These are phyloP conservation scores for Rhodophaea formosa DNA, from an alignment of 2,888 invertebrate genomes.

Conservation along the genomic window DNA sequence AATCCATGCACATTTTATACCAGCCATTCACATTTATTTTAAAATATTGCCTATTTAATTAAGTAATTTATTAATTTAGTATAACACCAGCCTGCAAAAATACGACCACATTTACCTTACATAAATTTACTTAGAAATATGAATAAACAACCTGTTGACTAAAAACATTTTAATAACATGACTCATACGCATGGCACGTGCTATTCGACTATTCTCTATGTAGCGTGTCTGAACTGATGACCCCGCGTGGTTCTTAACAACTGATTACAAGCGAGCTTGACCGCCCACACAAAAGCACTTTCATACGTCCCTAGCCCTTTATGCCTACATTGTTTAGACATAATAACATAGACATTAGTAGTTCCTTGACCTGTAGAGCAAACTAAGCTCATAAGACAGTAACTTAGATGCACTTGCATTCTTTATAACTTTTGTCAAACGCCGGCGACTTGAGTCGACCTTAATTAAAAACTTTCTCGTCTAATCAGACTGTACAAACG, in stretches of 20 bases:
- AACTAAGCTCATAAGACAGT: neutral
- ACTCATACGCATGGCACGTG: constrained; percentile 44
- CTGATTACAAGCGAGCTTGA: constrained; percentile 67
- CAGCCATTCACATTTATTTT: constrained; percentile 4
- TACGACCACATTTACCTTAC: constrained; percentile 50
- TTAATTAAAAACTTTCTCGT: constrained; percentile 1
- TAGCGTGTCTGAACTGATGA: constrained; percentile 60
- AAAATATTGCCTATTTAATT: neutral
- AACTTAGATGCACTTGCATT: neutral
- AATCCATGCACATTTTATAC: constrained; percentile 6
- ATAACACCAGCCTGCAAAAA: neutral
- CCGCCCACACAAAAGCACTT: constrained; percentile 64
- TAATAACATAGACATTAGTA: constrained; percentile 22
- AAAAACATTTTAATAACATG: constrained; percentile 58
- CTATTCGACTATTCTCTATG: constrained; percentile 50
- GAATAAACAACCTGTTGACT: constrained; percentile 58
- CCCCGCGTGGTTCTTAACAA: constrained; percentile 55
- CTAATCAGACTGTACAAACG: neutral
- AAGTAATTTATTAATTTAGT: neutral
- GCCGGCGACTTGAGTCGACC: neutral
- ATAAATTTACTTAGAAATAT: constrained; percentile 56
- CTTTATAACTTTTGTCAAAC: neutral
- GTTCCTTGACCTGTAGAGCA: neutral
- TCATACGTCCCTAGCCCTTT: constrained; percentile 40
- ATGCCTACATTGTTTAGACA: constrained; percentile 31